A percentile compares a stretch with the other conserved stretches of the same genome.
phyloP scores from a whole-genome alignment of 2,888 invertebrate genomes.

The Drosophila infuscata region DNA sequence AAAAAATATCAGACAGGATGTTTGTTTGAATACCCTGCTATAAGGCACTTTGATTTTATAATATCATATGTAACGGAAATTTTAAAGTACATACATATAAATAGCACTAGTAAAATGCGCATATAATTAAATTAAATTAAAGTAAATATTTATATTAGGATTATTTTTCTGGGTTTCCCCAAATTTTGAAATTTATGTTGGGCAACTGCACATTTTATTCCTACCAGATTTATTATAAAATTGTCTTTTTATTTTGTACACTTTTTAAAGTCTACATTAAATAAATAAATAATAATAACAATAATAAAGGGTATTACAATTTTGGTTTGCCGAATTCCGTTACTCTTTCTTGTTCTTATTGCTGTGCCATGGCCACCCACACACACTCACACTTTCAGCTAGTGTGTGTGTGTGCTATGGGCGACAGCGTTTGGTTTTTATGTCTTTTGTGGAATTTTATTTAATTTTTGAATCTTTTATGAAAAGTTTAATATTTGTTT shows the following conservation, averaged over 20 bases:
- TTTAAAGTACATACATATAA: neutral
- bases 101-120: neutral
- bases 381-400: constrained; percentile 2
- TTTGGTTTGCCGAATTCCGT: neutral
- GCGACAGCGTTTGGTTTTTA: constrained; percentile 76
- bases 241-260: neutral
- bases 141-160: neutral
- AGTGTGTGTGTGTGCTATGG: constrained; percentile 9
- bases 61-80: neutral
- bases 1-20: constrained; percentile 18
- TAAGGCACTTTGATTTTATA: neutral
- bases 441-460: constrained; percentile 81
- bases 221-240: neutral
- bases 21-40: neutral
- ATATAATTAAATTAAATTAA: neutral
- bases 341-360: neutral
- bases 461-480: constrained; percentile 82
- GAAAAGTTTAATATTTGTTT: constrained; percentile 82
- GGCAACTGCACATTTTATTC: neutral
- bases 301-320: neutral
- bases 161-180: neutral
- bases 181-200: neutral
- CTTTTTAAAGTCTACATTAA: neutral
- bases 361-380: constrained; percentile 15
- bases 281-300: neutral